Evolutionary conservation across 2,797 vertebrate species (phyloP).

Genomic region (Vireo griseus): DNA sequence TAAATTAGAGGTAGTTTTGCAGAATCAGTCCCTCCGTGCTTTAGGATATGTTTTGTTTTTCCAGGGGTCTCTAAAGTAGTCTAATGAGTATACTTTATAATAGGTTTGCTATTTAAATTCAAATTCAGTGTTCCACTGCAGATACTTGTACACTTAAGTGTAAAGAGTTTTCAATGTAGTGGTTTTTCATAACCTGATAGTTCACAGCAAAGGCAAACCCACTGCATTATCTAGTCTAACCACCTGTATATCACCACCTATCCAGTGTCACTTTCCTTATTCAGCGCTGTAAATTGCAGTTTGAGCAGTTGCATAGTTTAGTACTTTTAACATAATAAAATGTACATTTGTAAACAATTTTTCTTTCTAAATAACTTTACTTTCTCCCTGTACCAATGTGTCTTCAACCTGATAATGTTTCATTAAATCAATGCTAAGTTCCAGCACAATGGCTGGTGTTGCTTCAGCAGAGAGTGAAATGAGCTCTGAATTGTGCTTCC

Average conservation of each 20-base stretch:
- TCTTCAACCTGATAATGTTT: not conserved
- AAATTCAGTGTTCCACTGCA: not conserved
- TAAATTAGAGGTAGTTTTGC: not conserved
- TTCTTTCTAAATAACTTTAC: not conserved
- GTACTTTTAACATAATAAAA: not conserved
- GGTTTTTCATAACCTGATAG: not conserved
- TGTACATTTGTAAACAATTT: not conserved
- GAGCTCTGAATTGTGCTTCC: not conserved
- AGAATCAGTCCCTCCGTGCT: not conserved
- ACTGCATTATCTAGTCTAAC: not conserved
- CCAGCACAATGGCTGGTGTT: not conserved
- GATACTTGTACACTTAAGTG: not conserved
- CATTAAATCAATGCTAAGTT: not conserved
- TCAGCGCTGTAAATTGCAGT: not conserved
- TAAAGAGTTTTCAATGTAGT: not conserved
- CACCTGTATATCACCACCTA: not conserved
- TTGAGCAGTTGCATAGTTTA: not conserved
- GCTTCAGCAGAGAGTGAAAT: not conserved
- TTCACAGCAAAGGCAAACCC: not conserved
- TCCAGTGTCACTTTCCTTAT: not conserved
- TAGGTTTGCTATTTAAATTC: conserved; percentile 5
- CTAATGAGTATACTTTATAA: not conserved
- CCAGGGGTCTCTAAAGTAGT: not conserved
- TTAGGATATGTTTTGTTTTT: not conserved
- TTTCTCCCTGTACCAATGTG: not conserved